Evolutionary conservation across 2,113 vertebrate genomes (phyloP).

Genomic region (Embiotoca jacksoni): DNA sequence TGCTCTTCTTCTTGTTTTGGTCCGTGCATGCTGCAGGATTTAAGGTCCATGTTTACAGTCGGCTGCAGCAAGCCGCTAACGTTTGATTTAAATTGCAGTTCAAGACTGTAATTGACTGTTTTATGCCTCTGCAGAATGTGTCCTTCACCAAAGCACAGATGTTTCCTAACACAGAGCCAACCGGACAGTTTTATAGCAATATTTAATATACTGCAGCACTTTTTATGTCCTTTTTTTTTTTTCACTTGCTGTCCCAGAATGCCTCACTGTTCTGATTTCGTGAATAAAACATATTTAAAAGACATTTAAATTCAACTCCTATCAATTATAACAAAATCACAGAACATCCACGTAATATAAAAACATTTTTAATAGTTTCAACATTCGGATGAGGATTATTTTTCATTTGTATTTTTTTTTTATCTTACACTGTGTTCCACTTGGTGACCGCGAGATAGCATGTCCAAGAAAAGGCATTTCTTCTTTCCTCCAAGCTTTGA

Average conservation of each 20-base stretch:
- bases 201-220: not conserved
- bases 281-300: no score
- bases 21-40: no score
- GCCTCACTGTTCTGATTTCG: no score
- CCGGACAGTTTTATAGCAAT: no score
- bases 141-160: constrained; percentile 23
- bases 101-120: no score
- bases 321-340: constrained; percentile 32
- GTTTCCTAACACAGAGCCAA: not conserved
- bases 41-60: no score
- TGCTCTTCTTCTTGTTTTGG: no score
- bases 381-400: constrained; percentile 77
- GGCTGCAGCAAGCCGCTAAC: no score
- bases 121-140: constrained; percentile 29
- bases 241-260: not conserved
- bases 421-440: constrained; percentile 73
- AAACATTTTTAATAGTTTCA: constrained; percentile 80
- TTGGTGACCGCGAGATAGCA: constrained; percentile 54
- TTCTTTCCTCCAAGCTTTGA: constrained; percentile 43
- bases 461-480: constrained; percentile 58
- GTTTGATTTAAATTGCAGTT: no score
- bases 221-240: not conserved
- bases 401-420: constrained; percentile 35
- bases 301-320: no score
- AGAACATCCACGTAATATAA: constrained; percentile 56